Conservation (phyloP, 2,888 invertebrate genomes). For the Melangyna quadrimaculata region DNA sequence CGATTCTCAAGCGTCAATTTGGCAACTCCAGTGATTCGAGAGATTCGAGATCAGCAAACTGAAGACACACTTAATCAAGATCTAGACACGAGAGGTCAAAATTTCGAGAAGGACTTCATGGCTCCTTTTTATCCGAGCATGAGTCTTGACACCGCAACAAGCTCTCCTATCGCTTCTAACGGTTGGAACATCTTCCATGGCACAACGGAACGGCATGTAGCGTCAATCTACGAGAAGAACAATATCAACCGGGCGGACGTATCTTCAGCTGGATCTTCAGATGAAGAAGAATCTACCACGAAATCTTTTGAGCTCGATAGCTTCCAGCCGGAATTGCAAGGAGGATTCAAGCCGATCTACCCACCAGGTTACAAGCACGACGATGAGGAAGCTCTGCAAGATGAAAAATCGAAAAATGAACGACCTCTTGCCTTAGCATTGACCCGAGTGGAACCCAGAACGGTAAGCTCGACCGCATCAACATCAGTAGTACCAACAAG, state of each 20-base stretch:
- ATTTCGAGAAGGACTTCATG: slow-evolving; percentile 83
- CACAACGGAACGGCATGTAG: slow-evolving; percentile 73
- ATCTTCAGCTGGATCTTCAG: slow-evolving; percentile 19
- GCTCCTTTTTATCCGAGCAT: slow-evolving; percentile 87
- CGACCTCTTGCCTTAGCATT: slow-evolving; percentile 74
- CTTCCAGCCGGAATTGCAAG: slow-evolving; percentile 86
- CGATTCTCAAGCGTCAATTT: slow-evolving; percentile 82
- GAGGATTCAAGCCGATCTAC: slow-evolving; percentile 88
- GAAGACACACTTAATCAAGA: slow-evolving; percentile 77
- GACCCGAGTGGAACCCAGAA: slow-evolving; percentile 72
- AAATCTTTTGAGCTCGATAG: slow-evolving; percentile 85
- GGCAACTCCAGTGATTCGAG: slow-evolving; percentile 81
- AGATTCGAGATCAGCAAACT: slow-evolving; percentile 80
- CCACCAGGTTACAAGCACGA: slow-evolving; percentile 78
- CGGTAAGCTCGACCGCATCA: slow-evolving; percentile 15
- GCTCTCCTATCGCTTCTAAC: slow-evolving; percentile 80
- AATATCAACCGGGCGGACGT: slow-evolving; percentile 79
- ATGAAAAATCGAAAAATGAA: slow-evolving; percentile 72
- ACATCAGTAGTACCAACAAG: not conserved
- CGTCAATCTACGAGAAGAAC: slow-evolving; percentile 77
- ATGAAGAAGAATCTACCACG: slow-evolving; percentile 78
- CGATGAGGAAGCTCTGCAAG: slow-evolving; percentile 70
- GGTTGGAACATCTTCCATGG: slow-evolving; percentile 85
- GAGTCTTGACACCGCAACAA: slow-evolving; percentile 82
- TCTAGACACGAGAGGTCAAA: slow-evolving; percentile 79